Conservation (phyloP, 2,888 invertebrate species). For the Prosapia bicincta region DNA sequence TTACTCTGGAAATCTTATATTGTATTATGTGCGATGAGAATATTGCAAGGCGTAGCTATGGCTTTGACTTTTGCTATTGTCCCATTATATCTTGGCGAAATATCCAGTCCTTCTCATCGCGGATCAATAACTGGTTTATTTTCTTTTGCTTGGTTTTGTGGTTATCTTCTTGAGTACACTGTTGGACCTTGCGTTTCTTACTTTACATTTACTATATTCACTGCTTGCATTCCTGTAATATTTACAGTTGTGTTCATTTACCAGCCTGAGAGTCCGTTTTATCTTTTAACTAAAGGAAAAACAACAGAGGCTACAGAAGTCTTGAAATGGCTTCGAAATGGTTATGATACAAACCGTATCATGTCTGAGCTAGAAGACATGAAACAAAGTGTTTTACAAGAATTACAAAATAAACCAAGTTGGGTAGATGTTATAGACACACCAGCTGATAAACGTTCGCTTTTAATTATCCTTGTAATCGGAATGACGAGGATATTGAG, state of each 20-base stretch:
- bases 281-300: slow-evolving; percentile 8
- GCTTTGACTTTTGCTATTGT: neutral
- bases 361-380: slow-evolving; percentile 14
- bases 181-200: slow-evolving; percentile 19
- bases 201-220: neutral
- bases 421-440: slow-evolving; percentile 17
- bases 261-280: slow-evolving; percentile 27
- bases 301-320: neutral
- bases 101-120: neutral
- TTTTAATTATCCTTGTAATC: slow-evolving; percentile 9
- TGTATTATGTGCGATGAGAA: neutral
- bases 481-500: slow-evolving; percentile 1
- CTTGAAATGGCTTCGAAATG: neutral
- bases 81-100: neutral
- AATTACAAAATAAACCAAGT: slow-evolving; percentile 4
- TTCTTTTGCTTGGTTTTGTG: slow-evolving; percentile 7
- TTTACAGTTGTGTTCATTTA: slow-evolving; percentile 11
- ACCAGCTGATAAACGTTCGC: slow-evolving; percentile 19
- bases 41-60: neutral
- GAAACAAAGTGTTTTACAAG: neutral
- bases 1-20: neutral
- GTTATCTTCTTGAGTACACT: slow-evolving; percentile 19
- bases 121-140: slow-evolving; percentile 17
- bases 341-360: neutral
- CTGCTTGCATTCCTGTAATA: neutral